Base-by-base conservation (phyloP, 2,888 invertebrate species). In the Formica aserva region DNA sequence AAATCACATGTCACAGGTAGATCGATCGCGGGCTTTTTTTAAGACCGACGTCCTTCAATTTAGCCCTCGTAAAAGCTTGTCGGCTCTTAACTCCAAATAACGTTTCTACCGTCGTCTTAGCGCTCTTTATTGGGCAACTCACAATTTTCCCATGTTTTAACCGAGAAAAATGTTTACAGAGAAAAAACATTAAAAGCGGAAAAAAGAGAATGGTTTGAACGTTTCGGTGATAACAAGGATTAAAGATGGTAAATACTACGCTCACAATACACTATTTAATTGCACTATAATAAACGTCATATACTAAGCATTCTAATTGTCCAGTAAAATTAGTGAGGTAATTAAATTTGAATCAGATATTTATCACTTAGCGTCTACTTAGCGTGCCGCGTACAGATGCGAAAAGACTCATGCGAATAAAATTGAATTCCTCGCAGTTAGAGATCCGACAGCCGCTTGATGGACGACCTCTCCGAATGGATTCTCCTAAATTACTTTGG, bases 381-480 rank as follows among this genome's bases (percentile, higher is more conserved):
- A 63, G 38, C 69, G 69, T 41, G 41, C 11, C 45, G n/a, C 69
- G n/a, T 22, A 38, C 62, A 60, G 69, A 71, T 69, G 41, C 65
- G 62, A 63, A 80, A 71, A 60, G 45, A 83, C 18, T 63, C 29
- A 41, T 38, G 60, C 35, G 69, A 87, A 66, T 81, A 80, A 82
- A 89, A 86, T 85, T 85, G 78, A 85, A 65, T 82, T 63, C 55
- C 60, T 81, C 52, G 63, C 71, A 72, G 72, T 83, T 82, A 74
- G 72, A 72, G 85, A 86, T 81, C 82, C 86, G 86, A 88, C 88
- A 77, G 72, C 55, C 35, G 66, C 35, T 82, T 85, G 89, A 90
- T 82, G 85, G 69, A 90, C 82, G 89, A 86, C 82, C 66, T 41
- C n/a, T 74, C 63, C 67, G 69, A 78, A 74, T 55, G 84, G 84